Percentiles rank a stretch among this genome's conserved stretches.
Evolutionary conservation across 2,113 vertebrate genomes (phyloP).

Genomic region (Zootoca vivipara): DNA sequence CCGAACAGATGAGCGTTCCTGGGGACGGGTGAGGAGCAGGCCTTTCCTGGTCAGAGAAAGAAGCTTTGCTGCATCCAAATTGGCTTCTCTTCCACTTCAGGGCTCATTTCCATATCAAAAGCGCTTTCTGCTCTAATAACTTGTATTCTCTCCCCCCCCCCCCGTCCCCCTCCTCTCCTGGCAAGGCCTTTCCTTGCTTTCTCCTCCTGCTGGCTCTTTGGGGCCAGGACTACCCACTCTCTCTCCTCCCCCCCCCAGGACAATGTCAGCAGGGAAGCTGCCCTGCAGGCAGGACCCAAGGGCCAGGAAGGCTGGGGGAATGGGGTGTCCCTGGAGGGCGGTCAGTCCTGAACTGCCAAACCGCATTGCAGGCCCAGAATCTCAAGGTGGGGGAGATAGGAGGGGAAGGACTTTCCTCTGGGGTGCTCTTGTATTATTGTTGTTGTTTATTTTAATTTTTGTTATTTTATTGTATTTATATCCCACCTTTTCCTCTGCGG

Average conservation of each 20-base stretch:
- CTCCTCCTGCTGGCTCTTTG: background rate
- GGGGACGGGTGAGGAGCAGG: background rate
- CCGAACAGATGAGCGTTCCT: no score
- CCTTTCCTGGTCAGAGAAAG: background rate
- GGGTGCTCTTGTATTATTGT: no score
- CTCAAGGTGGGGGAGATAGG: no score
- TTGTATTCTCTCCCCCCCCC: background rate
- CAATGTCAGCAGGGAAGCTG: no score
- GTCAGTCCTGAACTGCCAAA: background rate
- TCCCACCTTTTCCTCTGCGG: no score
- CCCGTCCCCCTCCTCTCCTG: background rate
- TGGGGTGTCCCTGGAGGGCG: no score
- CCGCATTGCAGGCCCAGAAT: no score
- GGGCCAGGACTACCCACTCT: no score
- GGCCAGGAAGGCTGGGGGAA: background rate
- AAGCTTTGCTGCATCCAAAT: background rate
- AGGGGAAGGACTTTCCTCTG: no score
- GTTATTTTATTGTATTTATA: no score
- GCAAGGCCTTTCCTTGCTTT: background rate
- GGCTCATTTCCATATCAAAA: constrained; percentile 3
- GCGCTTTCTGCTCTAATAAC: constrained; percentile 46
- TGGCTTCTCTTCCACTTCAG: background rate
- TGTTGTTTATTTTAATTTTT: no score
- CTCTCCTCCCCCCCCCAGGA: background rate
- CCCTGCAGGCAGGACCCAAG: no score